These are phyloP conservation scores for Pogonophryne albipinna DNA, from an alignment of 2,797 vertebrate genomes.

Conservation along the genomic window DNA sequence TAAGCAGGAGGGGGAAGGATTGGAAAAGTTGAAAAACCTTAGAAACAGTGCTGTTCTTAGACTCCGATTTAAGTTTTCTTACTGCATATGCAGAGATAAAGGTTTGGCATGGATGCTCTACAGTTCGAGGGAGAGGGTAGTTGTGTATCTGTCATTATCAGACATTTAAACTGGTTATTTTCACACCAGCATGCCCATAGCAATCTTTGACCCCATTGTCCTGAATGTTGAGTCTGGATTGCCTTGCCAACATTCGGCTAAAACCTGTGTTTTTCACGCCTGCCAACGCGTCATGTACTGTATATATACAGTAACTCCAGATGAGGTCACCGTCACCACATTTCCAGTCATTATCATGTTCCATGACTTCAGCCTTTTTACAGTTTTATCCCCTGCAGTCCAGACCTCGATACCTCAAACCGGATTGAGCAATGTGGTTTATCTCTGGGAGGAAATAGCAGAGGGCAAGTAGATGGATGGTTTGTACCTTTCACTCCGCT, in stretches of 20 bases:
- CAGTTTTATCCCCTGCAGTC: constrained; percentile 26
- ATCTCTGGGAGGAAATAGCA: constrained; percentile 55
- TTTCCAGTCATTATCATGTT: constrained; percentile 56
- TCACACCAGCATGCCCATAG: neutral
- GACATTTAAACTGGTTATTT: neutral
- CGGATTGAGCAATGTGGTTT: constrained; percentile 64
- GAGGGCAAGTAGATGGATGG: constrained; percentile 41
- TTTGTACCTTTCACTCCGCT: constrained; percentile 61
- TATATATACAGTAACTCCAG: constrained; percentile 29
- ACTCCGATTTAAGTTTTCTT: neutral
- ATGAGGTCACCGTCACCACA: constrained; percentile 41
- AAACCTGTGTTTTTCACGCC: neutral
- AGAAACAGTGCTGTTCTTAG: neutral
- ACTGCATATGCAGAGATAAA: neutral
- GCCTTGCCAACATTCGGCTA: neutral
- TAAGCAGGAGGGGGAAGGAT: constrained; percentile 8
- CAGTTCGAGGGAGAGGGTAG: constrained; percentile 1
- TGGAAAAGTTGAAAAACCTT: neutral
- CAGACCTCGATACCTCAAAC: constrained; percentile 27
- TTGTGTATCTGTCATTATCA: constrained; percentile 13
- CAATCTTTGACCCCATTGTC: neutral
- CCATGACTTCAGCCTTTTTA: constrained; percentile 48
- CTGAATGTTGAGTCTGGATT: constrained; percentile 4
- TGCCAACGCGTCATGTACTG: constrained; percentile 17
- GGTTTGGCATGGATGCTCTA: constrained; percentile 21